Percentiles rank a stretch among this genome's conserved stretches.
Evolutionary conservation across 2,888 invertebrate species (phyloP).

Genomic region (Formica aserva): DNA sequence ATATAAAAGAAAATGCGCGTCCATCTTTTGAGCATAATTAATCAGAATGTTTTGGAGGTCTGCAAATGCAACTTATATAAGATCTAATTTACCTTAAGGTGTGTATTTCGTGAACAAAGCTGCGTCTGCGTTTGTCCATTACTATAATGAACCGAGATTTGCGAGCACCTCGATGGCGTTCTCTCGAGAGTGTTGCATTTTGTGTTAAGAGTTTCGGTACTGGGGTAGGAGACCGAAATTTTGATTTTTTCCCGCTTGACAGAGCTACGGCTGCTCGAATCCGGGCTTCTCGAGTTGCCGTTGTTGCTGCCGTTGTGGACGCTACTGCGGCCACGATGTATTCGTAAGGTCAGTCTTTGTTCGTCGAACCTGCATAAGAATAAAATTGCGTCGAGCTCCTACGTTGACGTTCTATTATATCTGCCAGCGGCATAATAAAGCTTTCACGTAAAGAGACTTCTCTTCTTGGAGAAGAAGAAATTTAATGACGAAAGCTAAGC

Average conservation of each 20-base stretch:
- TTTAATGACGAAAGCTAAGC: background rate
- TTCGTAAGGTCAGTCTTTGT: conserved; percentile 95
- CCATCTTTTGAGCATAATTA: background rate
- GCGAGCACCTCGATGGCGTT: conserved; percentile 82
- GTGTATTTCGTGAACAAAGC: conserved; percentile 81
- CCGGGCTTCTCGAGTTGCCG: conserved; percentile 80
- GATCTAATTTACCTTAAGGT: conserved; percentile 80
- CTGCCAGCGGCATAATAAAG: conserved; percentile 22
- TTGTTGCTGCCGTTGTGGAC: conserved; percentile 85
- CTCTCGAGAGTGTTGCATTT: conserved; percentile 84
- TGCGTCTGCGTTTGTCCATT: conserved; percentile 84
- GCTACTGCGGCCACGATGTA: conserved; percentile 94
- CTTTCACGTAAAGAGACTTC: background rate
- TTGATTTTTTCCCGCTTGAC: conserved; percentile 92
- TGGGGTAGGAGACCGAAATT: conserved; percentile 94
- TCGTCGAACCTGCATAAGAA: conserved; percentile 92
- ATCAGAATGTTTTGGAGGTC: background rate
- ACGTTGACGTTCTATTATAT: conserved; percentile 16
- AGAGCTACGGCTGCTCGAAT: conserved; percentile 81
- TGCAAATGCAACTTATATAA: background rate
- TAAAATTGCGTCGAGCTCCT: conserved; percentile 84
- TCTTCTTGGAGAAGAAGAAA: background rate
- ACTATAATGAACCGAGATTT: conserved; percentile 83
- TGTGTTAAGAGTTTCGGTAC: conserved; percentile 88
- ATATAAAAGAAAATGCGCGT: background rate